Percentiles rank a stretch among this genome's conserved stretches.
phyloP scores from a whole-genome alignment of 2,888 invertebrate genomes.

The Ypsolopha sequella region DNA sequence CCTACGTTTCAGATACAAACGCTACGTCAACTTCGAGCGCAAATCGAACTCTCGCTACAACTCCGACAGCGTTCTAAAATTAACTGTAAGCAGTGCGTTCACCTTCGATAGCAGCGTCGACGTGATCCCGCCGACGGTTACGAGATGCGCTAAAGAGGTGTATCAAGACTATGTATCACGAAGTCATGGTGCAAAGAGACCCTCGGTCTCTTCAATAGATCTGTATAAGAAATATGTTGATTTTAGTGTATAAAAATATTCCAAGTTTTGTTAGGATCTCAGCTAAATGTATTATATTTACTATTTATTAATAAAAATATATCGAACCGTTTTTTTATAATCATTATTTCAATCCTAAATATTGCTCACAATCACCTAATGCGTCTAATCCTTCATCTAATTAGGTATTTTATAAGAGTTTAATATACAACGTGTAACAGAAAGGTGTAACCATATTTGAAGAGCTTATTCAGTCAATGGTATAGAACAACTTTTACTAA shows the following conservation, averaged over 20 bases:
- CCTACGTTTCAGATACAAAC: conserved; percentile 64
- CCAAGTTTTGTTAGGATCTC: too few relatives aligned
- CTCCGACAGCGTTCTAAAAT: conserved; percentile 60
- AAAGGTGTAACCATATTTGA: too few relatives aligned
- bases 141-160: conserved; percentile 72
- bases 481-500: too few relatives aligned
- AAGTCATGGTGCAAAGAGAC: conserved; percentile 60
- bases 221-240: conserved; percentile 47
- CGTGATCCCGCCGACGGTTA: conserved; percentile 76
- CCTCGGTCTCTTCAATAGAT: conserved; percentile 30
- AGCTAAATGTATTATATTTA: too few relatives aligned
- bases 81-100: conserved; percentile 75
- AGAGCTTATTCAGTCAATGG: too few relatives aligned
- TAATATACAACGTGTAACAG: too few relatives aligned
- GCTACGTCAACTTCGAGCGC: conserved; percentile 73
- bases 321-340: too few relatives aligned
- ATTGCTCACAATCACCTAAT: too few relatives aligned
- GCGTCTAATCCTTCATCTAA: too few relatives aligned
- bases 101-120: conserved; percentile 73
- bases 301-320: too few relatives aligned
- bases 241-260: conserved; percentile 17
- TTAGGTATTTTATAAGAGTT: too few relatives aligned
- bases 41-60: conserved; percentile 69
- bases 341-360: too few relatives aligned
- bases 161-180: conserved; percentile 77